These are phyloP conservation scores for Malachius bipustulatus DNA, from an alignment of 2,888 invertebrate species.

Conservation along the genomic window DNA sequence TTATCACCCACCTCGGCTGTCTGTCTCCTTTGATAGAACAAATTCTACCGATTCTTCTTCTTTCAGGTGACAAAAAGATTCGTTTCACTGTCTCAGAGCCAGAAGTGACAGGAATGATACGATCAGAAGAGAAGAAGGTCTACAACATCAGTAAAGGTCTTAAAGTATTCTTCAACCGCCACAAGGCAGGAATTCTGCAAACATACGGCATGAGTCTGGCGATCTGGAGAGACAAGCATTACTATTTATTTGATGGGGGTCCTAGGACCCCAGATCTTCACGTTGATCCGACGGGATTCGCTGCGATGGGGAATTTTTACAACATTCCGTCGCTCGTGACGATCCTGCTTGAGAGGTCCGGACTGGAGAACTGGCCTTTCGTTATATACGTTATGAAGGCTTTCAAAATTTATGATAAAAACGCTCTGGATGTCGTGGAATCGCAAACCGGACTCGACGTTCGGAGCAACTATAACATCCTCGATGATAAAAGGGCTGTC, in stretches of 20 bases:
- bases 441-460: constrained; percentile 40
- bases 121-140: constrained; percentile 30
- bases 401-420: constrained; percentile 19
- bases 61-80: constrained; percentile 33
- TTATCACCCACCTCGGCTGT: too few species aligned
- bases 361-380: constrained; percentile 21
- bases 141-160: constrained; percentile 42
- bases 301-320: constrained; percentile 46
- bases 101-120: constrained; percentile 31
- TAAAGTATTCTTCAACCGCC: constrained; percentile 43
- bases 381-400: constrained; percentile 25
- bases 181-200: constrained; percentile 41
- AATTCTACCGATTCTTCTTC: too few species aligned
- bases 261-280: constrained; percentile 43
- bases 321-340: constrained; percentile 41
- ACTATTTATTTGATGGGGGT: constrained; percentile 52
- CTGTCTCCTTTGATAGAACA: too few species aligned
- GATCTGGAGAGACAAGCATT: constrained; percentile 47
- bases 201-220: constrained; percentile 37
- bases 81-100: constrained; percentile 33
- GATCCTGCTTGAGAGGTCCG: constrained; percentile 35
- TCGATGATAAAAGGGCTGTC: constrained; percentile 45
- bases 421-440: constrained; percentile 37
- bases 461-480: constrained; percentile 43
- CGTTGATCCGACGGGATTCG: constrained; percentile 40